phyloP scores from a whole-genome alignment of 2,888 invertebrate species.

The Stenurella melanura region DNA sequence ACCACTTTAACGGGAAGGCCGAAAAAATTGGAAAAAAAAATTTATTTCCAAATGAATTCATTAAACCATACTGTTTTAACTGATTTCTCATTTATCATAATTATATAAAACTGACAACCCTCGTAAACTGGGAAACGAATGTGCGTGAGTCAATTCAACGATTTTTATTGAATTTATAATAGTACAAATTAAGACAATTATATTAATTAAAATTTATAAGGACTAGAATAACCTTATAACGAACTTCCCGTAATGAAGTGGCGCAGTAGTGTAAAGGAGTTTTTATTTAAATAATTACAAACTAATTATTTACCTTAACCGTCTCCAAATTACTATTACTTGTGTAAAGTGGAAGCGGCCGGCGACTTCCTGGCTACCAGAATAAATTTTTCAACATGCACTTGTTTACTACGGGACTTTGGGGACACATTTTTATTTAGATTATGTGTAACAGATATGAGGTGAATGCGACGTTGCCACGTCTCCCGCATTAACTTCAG shows the following conservation, averaged over 20 bases:
- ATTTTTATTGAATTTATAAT: conserved; percentile 1
- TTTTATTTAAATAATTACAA: conserved; percentile 14
- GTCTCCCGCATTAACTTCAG: neutral
- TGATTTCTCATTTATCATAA: neutral
- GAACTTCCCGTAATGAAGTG: conserved; percentile 28
- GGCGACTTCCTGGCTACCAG: conserved; percentile 36
- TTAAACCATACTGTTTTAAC: too few species aligned
- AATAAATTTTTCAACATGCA: conserved; percentile 21
- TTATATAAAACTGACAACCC: neutral
- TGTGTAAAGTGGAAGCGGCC: conserved; percentile 16
- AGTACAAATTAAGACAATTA: neutral
- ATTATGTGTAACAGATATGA: conserved; percentile 17
- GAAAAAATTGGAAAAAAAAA: too few species aligned
- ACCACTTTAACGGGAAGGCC: too few species aligned
- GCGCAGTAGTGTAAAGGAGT: conserved; percentile 28
- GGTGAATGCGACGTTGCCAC: conserved; percentile 20
- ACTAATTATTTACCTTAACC: conserved; percentile 6
- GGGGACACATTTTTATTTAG: conserved; percentile 26
- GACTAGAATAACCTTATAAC: conserved; percentile 8
- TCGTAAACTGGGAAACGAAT: neutral
- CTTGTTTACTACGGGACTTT: conserved; percentile 18
- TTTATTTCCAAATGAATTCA: too few species aligned
- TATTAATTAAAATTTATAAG: neutral
- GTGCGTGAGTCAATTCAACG: neutral
- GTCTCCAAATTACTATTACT: conserved; percentile 28